Evolutionary conservation across 1,140 invertebrate genomes (phyloP), one percentile per base, ranked within the genome.

Genomic region (Pentalonia nigronervosa): DNA sequence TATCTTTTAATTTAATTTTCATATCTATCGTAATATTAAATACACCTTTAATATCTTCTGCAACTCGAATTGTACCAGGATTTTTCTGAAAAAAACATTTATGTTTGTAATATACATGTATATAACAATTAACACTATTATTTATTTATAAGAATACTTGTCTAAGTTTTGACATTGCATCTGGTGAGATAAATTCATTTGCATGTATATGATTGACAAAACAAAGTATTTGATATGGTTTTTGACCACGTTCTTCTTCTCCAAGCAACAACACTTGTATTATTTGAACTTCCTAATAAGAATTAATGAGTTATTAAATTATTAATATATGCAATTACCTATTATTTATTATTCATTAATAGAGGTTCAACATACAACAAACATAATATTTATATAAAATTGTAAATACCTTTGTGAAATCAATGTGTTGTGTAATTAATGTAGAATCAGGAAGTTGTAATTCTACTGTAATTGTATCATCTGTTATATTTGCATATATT

Each of bases 91-190:
- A 95, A n/a, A 94, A 94, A 94, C 94, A 36, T 94, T 25, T 23
- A 48, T 88, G 21, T 36, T 36, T 34, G 47, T 50, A 93, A 86
- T 93, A 92, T 34, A 93, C 30, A 36, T 50, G 20, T 50, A 36
- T 17, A n/a, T n/a, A 21, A 21, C 0, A 53, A 87, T 48, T n/a
- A 9, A 48, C 8, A 87, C 11, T n/a, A 67, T 17, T 20, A 21
- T 50, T 48, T 6, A 91, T 53, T 34, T n/a, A 81, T 30, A 83
- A 7, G 21, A 84, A 25, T 94, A 95, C 98, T 96, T 99, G 98
- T 95, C 98, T 96, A n/a, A 99, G 95, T 95, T 99, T 99, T n/a
- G 98, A 97, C 98, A 99, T 99, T 34, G 98, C 98, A 95, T 99
- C 98, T 30, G 98, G 97, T 1, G 98, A 98, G 95, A 99, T 99